Evolutionary conservation across 2,888 invertebrate genomes (phyloP), one percentile per base, ranked within the genome.

Genomic region (Tridacna gigas): DNA sequence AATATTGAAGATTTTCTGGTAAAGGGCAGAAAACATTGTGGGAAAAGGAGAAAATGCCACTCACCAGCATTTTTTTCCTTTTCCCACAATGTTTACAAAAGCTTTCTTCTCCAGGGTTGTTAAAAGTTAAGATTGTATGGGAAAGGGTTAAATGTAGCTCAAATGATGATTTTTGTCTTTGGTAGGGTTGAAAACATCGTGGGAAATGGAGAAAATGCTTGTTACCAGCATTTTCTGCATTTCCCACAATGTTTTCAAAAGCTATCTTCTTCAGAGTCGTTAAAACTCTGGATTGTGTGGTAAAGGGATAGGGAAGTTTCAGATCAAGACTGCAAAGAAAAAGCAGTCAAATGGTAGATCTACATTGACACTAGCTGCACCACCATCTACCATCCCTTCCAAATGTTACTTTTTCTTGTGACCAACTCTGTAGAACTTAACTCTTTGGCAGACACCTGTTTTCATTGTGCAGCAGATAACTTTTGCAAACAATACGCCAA

Each of bases 11-110:
- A n/a, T n/a, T n/a, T n/a, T n/a, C n/a, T n/a, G n/a, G n/a, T n/a
- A 63, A 11, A 63, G 13, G 63, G n/a, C 63, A 11, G 12, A 63
- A 63, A 63, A 63, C 63, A 15, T 63, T 63, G 63, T 63, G 63
- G n/a, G 13, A 63, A 63, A 63, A 63, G 9, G n/a, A 63, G n/a
- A 63, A 63, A 15, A 9, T 12, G 63, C 63, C n/a, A 12, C 9
- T 15, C 12, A 63, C 63, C 11, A 51, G 51, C 51, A 51, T 13
- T 51, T n/a, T 51, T 51, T 15, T 51, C 51, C 51, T 51, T 51
- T 51, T 51, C 12, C 51, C 51, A 51, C 51, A 51, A 51, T 51
- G 51, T 51, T 51, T 51, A 13, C 51, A 11, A 51, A 51, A 51
- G 51, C 15, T 15, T 13, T 51, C 51, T 51, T 11, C 51, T 51